phyloP scores from a whole-genome alignment of 2,888 invertebrate species.

The Drosophila recens region DNA sequence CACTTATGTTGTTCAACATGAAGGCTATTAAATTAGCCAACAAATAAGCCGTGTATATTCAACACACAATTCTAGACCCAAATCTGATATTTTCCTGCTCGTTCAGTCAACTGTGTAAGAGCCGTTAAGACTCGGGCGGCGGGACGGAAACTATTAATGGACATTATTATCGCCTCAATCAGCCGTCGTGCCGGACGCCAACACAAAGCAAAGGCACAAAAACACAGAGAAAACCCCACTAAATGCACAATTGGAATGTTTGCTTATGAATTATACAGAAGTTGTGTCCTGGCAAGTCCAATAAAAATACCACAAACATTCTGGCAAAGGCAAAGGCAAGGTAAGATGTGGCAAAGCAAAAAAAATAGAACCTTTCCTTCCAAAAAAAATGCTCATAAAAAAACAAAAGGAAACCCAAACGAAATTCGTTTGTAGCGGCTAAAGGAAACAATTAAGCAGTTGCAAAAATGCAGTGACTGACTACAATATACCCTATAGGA shows the following conservation, averaged over 20 bases:
- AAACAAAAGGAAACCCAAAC: conserved; percentile 51
- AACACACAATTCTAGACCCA: not conserved
- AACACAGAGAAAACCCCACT: conserved; percentile 14
- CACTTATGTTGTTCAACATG: conserved; percentile 25
- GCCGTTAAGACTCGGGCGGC: not conserved
- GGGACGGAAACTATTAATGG: conserved; percentile 59
- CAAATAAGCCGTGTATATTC: conserved; percentile 21
- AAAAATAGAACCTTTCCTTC: conserved; percentile 9
- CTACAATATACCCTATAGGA: conserved; percentile 2
- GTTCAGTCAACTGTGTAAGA: not conserved
- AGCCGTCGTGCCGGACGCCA: conserved; percentile 21
- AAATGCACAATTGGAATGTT: conserved; percentile 41
- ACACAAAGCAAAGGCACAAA: conserved; percentile 1
- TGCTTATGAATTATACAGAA: conserved; percentile 72
- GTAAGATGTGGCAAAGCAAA: not conserved
- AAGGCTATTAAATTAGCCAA: conserved; percentile 44
- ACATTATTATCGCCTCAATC: conserved; percentile 68
- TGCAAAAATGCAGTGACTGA: not conserved
- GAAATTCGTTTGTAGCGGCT: conserved; percentile 51
- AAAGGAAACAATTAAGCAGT: conserved; percentile 39
- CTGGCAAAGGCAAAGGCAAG: conserved; percentile 2
- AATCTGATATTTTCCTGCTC: conserved; percentile 5
- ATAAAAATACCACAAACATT: conserved; percentile 42
- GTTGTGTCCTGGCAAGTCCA: conserved; percentile 26
- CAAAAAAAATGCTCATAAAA: conserved; percentile 6